Conservation (phyloP, 35 echinoderm and acorn worm genomes). For the Amphiura filiformis region DNA sequence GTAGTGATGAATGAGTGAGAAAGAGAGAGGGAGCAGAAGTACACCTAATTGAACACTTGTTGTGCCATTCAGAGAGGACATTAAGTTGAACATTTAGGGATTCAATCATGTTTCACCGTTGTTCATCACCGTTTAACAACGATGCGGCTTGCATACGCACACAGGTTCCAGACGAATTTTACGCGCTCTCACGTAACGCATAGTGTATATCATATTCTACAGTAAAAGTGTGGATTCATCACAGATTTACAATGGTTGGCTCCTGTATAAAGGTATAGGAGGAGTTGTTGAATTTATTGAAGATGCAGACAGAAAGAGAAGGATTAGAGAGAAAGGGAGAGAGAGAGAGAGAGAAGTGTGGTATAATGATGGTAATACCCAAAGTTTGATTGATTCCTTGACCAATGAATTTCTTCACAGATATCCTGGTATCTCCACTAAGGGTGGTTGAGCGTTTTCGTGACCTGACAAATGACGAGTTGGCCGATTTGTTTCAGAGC, state of each 20-base stretch:
- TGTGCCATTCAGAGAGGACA: not conserved
- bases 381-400: constrained; percentile 17
- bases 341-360: not conserved
- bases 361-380: too few species aligned
- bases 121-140: too few species aligned
- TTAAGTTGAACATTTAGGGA: too few species aligned
- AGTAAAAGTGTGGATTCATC: too few species aligned
- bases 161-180: not conserved
- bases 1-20: not conserved
- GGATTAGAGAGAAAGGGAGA: not conserved
- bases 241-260: too few species aligned
- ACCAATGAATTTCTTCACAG: constrained; percentile 34
- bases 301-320: not conserved
- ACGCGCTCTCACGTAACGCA: too few species aligned
- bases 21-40: not conserved
- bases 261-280: too few species aligned
- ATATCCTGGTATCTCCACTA: constrained; percentile 83
- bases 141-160: too few species aligned
- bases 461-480: constrained; percentile 72
- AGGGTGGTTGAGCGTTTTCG: constrained; percentile 70
- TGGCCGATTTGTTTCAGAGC: constrained; percentile 71
- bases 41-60: not conserved
- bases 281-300: too few species aligned
- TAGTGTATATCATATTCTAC: too few species aligned
- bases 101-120: too few species aligned